phyloP scores from a whole-genome alignment of 2,113 vertebrate species.

The Myrmecobius fasciatus region DNA sequence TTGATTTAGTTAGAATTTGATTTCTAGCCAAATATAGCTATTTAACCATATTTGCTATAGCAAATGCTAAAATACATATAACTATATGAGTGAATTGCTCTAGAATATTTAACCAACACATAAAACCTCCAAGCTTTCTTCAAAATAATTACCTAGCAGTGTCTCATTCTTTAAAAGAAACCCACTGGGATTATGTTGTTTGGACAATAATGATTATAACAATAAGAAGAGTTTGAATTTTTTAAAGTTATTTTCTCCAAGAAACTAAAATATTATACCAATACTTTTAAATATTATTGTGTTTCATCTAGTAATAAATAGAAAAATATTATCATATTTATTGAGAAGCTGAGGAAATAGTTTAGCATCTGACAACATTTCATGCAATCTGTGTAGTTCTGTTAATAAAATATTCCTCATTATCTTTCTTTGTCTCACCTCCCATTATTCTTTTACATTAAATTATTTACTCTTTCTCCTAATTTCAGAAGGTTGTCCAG shows the following conservation, averaged over 20 bases:
- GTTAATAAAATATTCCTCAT: neutral
- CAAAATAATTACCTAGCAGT: neutral
- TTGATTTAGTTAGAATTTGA: neutral
- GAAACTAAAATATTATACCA: neutral
- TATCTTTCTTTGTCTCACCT: neutral
- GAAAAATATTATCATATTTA: neutral
- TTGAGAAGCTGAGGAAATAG: neutral
- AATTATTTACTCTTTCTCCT: neutral
- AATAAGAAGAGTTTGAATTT: neutral
- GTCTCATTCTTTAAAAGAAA: neutral
- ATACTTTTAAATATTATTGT: neutral
- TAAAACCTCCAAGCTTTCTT: neutral
- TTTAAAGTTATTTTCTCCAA: neutral
- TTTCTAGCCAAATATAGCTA: neutral
- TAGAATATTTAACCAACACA: conserved; percentile 7
- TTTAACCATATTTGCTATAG: neutral
- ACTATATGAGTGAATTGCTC: conserved; percentile 20
- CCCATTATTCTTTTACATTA: neutral
- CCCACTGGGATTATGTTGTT: neutral
- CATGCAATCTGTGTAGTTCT: neutral
- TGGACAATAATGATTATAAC: neutral
- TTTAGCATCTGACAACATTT: neutral
- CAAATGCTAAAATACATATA: neutral
- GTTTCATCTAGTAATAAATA: neutral
- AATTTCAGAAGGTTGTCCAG: neutral